Evolutionary conservation across 2,113 vertebrate species (phyloP).

Genomic region (Pterocles burchelli): DNA sequence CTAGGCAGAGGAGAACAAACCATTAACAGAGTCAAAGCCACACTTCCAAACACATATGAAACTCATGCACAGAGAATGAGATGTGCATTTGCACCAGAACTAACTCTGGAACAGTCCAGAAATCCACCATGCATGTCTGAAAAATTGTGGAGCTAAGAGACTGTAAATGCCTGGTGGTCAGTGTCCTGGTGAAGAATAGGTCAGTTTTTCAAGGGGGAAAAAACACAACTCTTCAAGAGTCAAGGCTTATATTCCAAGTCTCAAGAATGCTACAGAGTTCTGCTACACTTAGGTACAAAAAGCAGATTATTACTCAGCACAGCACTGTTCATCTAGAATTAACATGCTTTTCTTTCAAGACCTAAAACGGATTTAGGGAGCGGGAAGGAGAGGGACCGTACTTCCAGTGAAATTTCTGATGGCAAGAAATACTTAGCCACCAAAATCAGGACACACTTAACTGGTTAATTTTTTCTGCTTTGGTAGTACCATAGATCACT

Average conservation of each 20-base stretch:
- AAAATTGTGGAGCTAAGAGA: background rate
- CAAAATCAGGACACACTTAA: background rate
- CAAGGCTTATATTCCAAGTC: conserved; percentile 18
- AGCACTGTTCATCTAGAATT: background rate
- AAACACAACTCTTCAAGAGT: background rate
- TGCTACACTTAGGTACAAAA: background rate
- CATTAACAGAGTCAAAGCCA: background rate
- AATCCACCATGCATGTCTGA: conserved; percentile 9
- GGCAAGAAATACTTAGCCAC: background rate
- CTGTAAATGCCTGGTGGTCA: background rate
- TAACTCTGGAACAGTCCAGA: background rate
- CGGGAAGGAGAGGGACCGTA: background rate
- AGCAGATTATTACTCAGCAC: background rate
- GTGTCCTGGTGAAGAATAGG: background rate
- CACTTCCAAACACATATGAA: background rate
- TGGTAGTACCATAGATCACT: background rate
- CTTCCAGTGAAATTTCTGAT: background rate
- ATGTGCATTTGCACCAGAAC: background rate
- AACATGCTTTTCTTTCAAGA: background rate
- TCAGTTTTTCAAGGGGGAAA: background rate
- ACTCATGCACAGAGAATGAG: background rate
- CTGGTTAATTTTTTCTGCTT: background rate
- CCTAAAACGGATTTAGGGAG: background rate
- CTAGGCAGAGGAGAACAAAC: conserved; percentile 67
- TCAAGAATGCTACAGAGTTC: background rate